Conservation (phyloP, 2,797 vertebrate species). For the Argya squamiceps region DNA sequence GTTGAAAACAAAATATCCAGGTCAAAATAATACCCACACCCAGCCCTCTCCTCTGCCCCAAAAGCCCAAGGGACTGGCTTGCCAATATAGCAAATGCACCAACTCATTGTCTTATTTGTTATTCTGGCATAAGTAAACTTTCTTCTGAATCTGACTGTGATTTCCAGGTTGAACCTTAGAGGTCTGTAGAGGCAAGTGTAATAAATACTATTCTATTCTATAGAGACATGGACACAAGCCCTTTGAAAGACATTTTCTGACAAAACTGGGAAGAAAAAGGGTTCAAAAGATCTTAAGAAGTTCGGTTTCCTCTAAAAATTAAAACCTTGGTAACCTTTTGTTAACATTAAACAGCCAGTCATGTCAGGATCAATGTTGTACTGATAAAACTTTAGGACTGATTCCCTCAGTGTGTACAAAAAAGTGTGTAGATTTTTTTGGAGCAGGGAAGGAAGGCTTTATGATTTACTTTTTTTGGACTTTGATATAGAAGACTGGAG, state of each 20-base stretch:
- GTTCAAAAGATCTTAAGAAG: neutral
- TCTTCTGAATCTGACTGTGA: neutral
- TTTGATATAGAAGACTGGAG: neutral
- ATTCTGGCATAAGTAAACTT: neutral
- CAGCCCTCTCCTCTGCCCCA: neutral
- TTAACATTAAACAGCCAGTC: neutral
- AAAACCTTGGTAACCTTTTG: neutral
- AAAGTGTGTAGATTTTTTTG: no score
- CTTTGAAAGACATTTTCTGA: neutral
- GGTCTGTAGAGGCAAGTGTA: neutral
- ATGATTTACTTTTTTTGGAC: neutral
- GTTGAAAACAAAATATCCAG: neutral
- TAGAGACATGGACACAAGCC: neutral
- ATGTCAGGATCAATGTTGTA: neutral
- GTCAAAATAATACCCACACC: neutral
- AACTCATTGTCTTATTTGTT: neutral
- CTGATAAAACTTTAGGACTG: neutral
- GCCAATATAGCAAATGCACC: neutral
- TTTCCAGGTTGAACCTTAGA: neutral
- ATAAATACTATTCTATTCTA: neutral
- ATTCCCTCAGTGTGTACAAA: neutral
- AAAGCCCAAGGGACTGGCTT: neutral
- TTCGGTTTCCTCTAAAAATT: neutral
- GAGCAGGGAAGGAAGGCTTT: neutral
- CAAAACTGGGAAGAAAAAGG: fast-evolving